Evolutionary conservation across 53 echinoderm and acorn worm species (phyloP), one percentile per base, ranked within the genome.

Genomic region (Holothuria leucospilota): DNA sequence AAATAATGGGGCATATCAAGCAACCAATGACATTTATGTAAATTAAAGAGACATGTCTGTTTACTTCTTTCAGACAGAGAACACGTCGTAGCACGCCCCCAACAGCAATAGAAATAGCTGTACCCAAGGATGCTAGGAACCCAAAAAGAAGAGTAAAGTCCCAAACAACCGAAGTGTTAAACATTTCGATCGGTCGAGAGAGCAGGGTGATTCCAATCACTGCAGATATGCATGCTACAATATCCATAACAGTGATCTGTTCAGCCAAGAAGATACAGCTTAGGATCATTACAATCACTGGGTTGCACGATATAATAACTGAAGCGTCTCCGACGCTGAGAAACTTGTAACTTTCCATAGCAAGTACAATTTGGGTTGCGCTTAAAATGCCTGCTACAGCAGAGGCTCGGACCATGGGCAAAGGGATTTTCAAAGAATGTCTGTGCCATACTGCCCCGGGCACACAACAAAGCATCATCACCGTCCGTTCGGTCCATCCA

Each of bases 271-370:
- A 74, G 28, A 74, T 46, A 39, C 74, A 74, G 18, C 20, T 41
- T 39, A 74, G 12, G 15, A 74, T 46, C 29, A 39, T 46, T 11
- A 74, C 42, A 18, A 74, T 38, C 4, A 74, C 39, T 20, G 74
- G 74, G 42, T 46, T 39, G 20, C 74, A 41, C 13, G 74, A 74
- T 39, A 74, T 74, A 18, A 74, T 74, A n/a, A 46, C 74, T 39
- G 23, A n/a, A 4, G 74, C 74, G 41, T 74, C 74, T 74, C 74
- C 74, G 16, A 74, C 74, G 74, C 42, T 39, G 39, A 74, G 40
- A 46, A 40, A 41, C 12, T 74, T 39, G 42, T 74, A 74, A 38
- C 40, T 40, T 24, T 18, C 39, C 74, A 74, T 74, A 41, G 39
- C 39, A 9, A 74, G 74, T 5, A 74, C 39, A 38, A 46, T 74